A percentile compares a stretch with the other conserved stretches of the same genome.
Evolutionary conservation across 2,113 vertebrate species (phyloP).

Genomic region (Eidolon helvum): DNA sequence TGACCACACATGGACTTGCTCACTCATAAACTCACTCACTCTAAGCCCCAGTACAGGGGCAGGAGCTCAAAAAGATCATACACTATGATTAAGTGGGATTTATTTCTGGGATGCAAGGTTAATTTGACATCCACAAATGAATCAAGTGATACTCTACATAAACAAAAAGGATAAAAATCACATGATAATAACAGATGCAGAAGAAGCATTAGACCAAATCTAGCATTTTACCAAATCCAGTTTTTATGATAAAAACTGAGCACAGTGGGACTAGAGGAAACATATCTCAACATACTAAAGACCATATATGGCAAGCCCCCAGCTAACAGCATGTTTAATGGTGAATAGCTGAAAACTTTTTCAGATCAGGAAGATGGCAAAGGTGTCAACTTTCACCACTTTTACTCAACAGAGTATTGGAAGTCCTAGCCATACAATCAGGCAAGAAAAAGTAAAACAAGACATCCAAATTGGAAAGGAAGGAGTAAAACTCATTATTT

Average conservation of each 20-base stretch:
- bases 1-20: not conserved
- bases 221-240: too few species aligned
- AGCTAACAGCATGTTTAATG: too few species aligned
- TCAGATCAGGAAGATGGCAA: too few species aligned
- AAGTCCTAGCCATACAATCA: not conserved
- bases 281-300: too few species aligned
- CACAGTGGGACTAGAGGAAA: too few species aligned
- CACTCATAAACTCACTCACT: not conserved
- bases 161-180: not conserved
- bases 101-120: not conserved
- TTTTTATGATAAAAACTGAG: too few species aligned
- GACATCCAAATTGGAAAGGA: not conserved
- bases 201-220: not conserved
- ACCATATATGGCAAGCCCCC: too few species aligned
- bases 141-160: not conserved
- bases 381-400: too few species aligned
- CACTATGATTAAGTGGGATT: not conserved
- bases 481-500: not conserved
- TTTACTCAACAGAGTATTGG: too few species aligned
- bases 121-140: not conserved
- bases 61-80: not conserved
- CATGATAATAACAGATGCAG: not conserved
- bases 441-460: not conserved
- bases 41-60: not conserved
- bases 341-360: too few species aligned